Evolutionary conservation across 2,888 invertebrate species (phyloP).

Genomic region (Agrochola lota): DNA sequence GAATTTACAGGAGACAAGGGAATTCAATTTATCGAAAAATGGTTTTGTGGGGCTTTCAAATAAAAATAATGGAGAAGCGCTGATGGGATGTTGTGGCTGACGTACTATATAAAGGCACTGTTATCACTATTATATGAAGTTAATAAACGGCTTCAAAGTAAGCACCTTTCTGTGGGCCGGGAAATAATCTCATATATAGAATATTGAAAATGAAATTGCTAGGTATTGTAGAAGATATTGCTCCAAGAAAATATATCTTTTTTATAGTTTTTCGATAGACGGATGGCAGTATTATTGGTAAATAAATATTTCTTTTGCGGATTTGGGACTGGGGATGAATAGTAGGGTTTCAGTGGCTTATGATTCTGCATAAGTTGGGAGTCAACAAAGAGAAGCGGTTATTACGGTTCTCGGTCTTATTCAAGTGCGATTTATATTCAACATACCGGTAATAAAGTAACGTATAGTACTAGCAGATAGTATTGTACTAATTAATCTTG

Average conservation of each 20-base stretch:
- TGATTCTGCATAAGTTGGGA: conserved; percentile 52
- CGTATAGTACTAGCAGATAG: neutral
- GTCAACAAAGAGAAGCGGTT: conserved; percentile 41
- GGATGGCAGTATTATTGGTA: conserved; percentile 54
- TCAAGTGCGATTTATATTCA: conserved; percentile 55
- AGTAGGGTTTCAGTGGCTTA: conserved; percentile 38
- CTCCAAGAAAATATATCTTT: conserved; percentile 50
- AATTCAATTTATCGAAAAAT: conserved; percentile 76
- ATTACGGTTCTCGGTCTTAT: conserved; percentile 40
- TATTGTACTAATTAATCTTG: conserved; percentile 13
- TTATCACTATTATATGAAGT: conserved; percentile 48
- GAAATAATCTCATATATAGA: conserved; percentile 56
- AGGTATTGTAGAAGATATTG: conserved; percentile 60
- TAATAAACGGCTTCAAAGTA: conserved; percentile 43
- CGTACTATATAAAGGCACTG: conserved; percentile 54
- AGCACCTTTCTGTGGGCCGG: conserved; percentile 21
- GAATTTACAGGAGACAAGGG: conserved; percentile 71
- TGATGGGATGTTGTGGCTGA: conserved; percentile 61
- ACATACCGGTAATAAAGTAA: conserved; percentile 8
- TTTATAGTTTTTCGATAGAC: conserved; percentile 64
- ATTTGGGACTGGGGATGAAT: conserved; percentile 31
- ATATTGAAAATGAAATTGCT: conserved; percentile 65
- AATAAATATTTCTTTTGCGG: conserved; percentile 59
- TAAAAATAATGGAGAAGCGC: conserved; percentile 70
- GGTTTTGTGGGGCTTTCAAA: conserved; percentile 67